Conservation (phyloP, 2,797 vertebrate species). For the Cynodonichthys magdalenae region DNA sequence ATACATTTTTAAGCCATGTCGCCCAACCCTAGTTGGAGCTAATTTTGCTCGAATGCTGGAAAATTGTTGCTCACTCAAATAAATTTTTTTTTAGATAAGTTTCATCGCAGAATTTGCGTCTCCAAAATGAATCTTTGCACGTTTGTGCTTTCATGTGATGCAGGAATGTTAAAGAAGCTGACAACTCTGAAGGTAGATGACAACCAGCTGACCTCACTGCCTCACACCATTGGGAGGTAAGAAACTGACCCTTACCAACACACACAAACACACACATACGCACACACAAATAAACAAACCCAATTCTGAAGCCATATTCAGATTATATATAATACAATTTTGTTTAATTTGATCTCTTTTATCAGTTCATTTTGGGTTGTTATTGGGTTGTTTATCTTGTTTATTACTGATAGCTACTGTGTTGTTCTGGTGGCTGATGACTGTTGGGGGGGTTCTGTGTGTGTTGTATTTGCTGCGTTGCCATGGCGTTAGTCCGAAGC, state of each 20-base stretch:
- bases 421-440: slow-evolving; percentile 71
- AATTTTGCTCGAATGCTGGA: no score
- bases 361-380: slow-evolving; percentile 32
- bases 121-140: background rate
- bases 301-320: slow-evolving; percentile 4
- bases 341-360: background rate
- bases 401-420: slow-evolving; percentile 54
- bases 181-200: slow-evolving; percentile 98
- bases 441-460: slow-evolving; percentile 80
- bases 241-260: slow-evolving; percentile 39
- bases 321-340: background rate
- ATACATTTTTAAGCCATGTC: no score
- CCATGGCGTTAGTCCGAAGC: slow-evolving; percentile 83
- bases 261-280: background rate
- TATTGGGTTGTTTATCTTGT: slow-evolving; percentile 60
- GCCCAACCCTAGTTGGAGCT: no score
- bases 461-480: slow-evolving; percentile 86
- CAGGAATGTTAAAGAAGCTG: slow-evolving; percentile 96
- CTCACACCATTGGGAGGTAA: slow-evolving; percentile 97
- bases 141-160: slow-evolving; percentile 13
- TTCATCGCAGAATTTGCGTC: no score
- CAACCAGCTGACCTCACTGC: slow-evolving; percentile 97
- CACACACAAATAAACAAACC: background rate
- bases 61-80: no score
- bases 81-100: no score